Percentiles rank a stretch among this genome's conserved stretches.
Evolutionary conservation across 2,797 vertebrate species (phyloP).

Genomic region (Chelon labrosus): DNA sequence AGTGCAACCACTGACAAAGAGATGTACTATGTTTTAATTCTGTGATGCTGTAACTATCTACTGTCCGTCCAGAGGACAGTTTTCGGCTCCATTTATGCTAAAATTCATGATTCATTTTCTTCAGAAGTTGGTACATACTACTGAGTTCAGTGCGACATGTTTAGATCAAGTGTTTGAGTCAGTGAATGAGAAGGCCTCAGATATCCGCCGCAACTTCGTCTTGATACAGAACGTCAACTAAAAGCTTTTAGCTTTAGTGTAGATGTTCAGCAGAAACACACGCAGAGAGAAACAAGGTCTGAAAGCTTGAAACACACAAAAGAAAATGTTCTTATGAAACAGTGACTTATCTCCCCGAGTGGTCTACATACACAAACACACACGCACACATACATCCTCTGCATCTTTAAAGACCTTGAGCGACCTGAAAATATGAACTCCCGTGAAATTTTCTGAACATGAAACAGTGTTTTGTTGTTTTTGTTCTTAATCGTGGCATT

Average conservation of each 20-base stretch:
- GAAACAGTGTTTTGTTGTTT: constrained; percentile 42
- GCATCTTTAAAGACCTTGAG: constrained; percentile 54
- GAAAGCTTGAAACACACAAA: constrained; percentile 57
- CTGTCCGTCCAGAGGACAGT: constrained; percentile 17
- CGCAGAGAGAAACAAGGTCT: constrained; percentile 27
- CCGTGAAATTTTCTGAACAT: constrained; percentile 64
- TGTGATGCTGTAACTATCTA: constrained; percentile 14
- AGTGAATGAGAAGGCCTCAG: constrained; percentile 11
- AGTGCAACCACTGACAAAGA: constrained; percentile 48
- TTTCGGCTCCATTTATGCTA: constrained; percentile 2
- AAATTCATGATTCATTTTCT: background rate
- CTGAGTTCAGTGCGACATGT: constrained; percentile 6
- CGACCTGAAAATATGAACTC: constrained; percentile 65
- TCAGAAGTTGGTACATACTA: background rate
- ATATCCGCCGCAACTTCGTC: constrained; percentile 23
- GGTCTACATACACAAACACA: constrained; percentile 34
- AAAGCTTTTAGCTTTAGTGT: constrained; percentile 46
- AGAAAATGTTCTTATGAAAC: constrained; percentile 43
- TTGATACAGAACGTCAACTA: constrained; percentile 17
- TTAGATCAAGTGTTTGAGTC: constrained; percentile 27
- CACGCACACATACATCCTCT: constrained; percentile 11
- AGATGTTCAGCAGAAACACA: constrained; percentile 43
- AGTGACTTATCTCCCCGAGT: constrained; percentile 61
- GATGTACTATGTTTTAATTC: constrained; percentile 2
- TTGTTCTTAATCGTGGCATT: constrained; percentile 65